phyloP scores from a whole-genome alignment of 2,888 invertebrate species.

The Eupithecia abbreviata region DNA sequence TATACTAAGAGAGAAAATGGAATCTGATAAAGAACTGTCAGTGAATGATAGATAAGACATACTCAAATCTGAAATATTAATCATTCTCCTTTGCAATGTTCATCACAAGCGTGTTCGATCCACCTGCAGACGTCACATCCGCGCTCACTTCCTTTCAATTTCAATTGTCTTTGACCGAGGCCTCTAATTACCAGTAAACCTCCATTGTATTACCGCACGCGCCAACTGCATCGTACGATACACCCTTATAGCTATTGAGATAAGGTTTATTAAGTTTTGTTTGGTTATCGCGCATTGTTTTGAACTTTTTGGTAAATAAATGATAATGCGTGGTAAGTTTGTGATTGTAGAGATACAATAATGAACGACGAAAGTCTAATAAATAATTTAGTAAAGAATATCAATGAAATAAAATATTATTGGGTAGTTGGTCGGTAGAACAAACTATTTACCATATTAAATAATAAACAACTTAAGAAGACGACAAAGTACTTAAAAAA shows the following conservation, averaged over 20 bases:
- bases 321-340: neutral
- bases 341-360: constrained; percentile 4
- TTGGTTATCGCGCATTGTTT: constrained; percentile 28
- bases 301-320: constrained; percentile 26
- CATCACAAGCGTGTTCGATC: constrained; percentile 46
- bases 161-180: constrained; percentile 80
- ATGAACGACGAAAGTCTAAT: neutral
- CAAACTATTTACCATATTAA: neutral
- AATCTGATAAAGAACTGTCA: neutral
- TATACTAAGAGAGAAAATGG: neutral
- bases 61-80: neutral
- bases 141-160: constrained; percentile 75
- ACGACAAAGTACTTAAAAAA: neutral
- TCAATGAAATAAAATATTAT: neutral
- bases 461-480: neutral
- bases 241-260: constrained; percentile 30
- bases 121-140: constrained; percentile 70
- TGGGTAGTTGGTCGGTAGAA: neutral
- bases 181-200: constrained; percentile 66
- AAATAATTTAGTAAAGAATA: neutral
- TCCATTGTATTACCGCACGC: constrained; percentile 64
- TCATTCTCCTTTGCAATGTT: neutral
- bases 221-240: constrained; percentile 40
- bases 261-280: constrained; percentile 29
- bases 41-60: neutral